phyloP scores from a whole-genome alignment of 2,797 vertebrate species.

The Scolopax rusticola region DNA sequence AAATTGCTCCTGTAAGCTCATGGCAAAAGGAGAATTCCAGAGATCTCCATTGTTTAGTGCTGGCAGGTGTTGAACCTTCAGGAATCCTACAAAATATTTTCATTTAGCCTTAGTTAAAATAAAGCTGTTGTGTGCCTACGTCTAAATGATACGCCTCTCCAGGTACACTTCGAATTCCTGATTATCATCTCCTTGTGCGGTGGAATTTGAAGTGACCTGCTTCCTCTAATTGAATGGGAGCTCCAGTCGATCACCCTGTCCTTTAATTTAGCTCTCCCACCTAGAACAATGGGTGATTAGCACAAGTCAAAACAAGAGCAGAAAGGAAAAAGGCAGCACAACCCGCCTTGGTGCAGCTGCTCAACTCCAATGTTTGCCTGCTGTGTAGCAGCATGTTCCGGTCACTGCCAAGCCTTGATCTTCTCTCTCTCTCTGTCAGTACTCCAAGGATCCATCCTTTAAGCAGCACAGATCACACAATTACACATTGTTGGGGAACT shows the following conservation, averaged over 20 bases:
- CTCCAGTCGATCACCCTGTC: background rate
- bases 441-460: conserved; percentile 27
- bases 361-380: conserved; percentile 14
- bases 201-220: conserved; percentile 44
- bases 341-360: conserved; percentile 51
- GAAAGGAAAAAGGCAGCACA: conserved; percentile 50
- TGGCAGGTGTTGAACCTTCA: background rate
- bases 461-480: background rate
- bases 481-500: conserved; percentile 10
- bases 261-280: conserved; percentile 69
- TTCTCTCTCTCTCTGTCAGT: conserved; percentile 11
- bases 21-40: background rate
- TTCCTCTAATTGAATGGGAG: conserved; percentile 24
- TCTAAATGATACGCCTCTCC: conserved; percentile 2
- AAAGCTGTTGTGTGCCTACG: background rate
- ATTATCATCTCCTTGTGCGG: background rate
- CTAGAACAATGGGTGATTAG: conserved; percentile 74
- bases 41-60: background rate
- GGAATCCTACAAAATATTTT: background rate
- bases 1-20: background rate
- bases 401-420: conserved; percentile 55
- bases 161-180: conserved; percentile 1
- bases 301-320: conserved; percentile 52
- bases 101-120: background rate
- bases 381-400: conserved; percentile 31